These are phyloP conservation scores for Hyles lineata DNA, from an alignment of 2,888 invertebrate genomes.

Conservation along the genomic window DNA sequence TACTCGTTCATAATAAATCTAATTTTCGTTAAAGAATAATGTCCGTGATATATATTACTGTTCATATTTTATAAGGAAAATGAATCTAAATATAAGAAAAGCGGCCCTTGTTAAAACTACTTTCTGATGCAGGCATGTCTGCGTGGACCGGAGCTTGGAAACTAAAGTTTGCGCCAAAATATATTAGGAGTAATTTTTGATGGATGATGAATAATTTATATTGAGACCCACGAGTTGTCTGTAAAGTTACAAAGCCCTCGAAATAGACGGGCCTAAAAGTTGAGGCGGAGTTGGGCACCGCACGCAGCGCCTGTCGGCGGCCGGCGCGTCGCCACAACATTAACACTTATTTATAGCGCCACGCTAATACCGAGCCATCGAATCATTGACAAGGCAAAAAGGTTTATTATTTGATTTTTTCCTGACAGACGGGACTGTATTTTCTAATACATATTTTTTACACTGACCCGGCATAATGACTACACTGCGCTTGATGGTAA, in stretches of 20 bases:
- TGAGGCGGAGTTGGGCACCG: neutral
- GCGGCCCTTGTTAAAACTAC: neutral
- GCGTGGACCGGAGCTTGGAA: neutral
- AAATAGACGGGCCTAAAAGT: constrained; percentile 17
- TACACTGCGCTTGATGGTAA: too few relatives aligned
- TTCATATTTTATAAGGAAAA: too few relatives aligned
- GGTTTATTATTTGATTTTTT: too few relatives aligned
- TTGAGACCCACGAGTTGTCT: neutral
- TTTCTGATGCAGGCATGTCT: neutral
- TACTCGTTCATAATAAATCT: too few relatives aligned
- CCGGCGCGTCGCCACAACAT: neutral
- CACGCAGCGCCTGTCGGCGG: neutral
- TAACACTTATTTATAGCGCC: neutral
- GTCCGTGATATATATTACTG: too few relatives aligned
- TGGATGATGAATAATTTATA: constrained; percentile 20
- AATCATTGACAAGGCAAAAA: too few relatives aligned
- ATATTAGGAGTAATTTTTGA: constrained; percentile 18
- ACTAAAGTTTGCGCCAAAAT: constrained; percentile 1
- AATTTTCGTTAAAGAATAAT: too few relatives aligned
- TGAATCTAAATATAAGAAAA: neutral
- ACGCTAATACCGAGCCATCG: too few relatives aligned
- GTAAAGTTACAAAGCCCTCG: constrained; percentile 10
- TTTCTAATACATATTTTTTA: too few relatives aligned
- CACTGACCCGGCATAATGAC: too few relatives aligned
- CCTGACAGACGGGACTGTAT: too few relatives aligned